Base-by-base conservation (phyloP, 2,113 vertebrate species). In the Pachyramphus minor region DNA sequence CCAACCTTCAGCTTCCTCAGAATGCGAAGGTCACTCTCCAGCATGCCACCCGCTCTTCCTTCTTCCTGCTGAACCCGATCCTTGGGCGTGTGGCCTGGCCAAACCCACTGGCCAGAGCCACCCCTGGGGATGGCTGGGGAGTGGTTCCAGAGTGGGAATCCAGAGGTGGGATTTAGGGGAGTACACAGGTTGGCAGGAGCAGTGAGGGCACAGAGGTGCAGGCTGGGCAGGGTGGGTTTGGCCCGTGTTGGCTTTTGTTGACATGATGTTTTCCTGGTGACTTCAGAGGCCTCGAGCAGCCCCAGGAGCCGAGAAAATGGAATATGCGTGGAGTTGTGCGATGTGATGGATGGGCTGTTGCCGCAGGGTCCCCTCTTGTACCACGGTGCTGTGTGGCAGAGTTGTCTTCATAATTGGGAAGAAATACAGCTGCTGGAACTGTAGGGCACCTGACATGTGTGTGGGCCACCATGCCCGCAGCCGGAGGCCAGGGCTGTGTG, bases 61-160 rank as follows among this genome's bases (percentile, higher is more conserved):
- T 73, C 94, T 97, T 97, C 94, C 96, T 94, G 95, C 35, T 0
- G 53, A 95, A 93, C 50, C 64, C 2, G 45, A 91, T 92, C 91
- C 83, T 68, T 5, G 76, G n/a, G 56, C 2, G 14, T 0, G 1
- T 64, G 37, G 60, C 86, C 64, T 0, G 11, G 33, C 4, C 0
- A 0, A 53, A 81, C 31, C 53, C 0, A 3, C 24, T 8, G 9
- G 56, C 45, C 72, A 25, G 62, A 16, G 63, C 39, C 2, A 4
- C 21, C 63, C 53, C 41, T 5, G 30, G 8, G 4, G 20, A 27
- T 0, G 55, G 53, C n/a, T 0, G 11, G 17, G 8, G 27, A 33
- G n/a, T 0, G 0, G 14, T 15, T 58, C n/a, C 49, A n/a, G n/a
- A n/a, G n/a, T n/a, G n/a, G n/a, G n/a, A n/a, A n/a, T n/a, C n/a